Base-by-base conservation (phyloP, 2,113 vertebrate genomes). In the Vidua chalybeata region DNA sequence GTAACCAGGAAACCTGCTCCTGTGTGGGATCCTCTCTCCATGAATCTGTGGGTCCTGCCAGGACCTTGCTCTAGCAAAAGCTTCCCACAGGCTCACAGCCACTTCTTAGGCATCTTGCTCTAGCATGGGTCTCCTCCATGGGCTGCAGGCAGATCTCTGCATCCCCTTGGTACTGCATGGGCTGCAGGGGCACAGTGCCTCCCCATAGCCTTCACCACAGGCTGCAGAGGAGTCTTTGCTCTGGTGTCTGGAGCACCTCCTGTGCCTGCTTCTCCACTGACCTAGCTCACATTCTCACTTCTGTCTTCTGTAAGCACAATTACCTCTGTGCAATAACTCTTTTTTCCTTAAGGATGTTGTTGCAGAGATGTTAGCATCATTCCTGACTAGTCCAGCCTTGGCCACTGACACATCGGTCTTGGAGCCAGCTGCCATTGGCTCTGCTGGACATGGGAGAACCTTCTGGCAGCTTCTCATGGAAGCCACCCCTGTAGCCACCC, bases 91-190 rank as follows among this genome's bases (percentile, higher is more conserved):
- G 15, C 12, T 84, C 69, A 64, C 41, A 55, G 28, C 12, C 31
- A 8, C 9, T 37, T 58, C 28, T 76, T 19, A 8, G 31, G 27
- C 17, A 59, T 33, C 37, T 46, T 59, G 7, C 31, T 20, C 46
- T 1, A 3, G 11, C 8, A 3, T 0, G 0, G 4, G 7, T 52
- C 19, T 52, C 28, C 7, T 46, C 27, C 28, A 15, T 5, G 27
- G 59, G 31, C 35, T 56, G 21, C 7, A 43, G 49, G 13, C 28
- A 7, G 16, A 63, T 71, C 56, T 63, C 48, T 63, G 41, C 41
- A 41, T 28, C 19, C n/a, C 41, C 11, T 4, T 27, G 46, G 61
- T 17, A 14, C 46, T 45, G 18, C 63, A 27, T 4, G 13, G 20
- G 54, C 62, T 58, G 27, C 39, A 59, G 39, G 18, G 19, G 22